A percentile compares a stretch with the other conserved stretches of the same genome.
These are phyloP conservation scores for Paramacrobiotus metropolitanus DNA, from an alignment of 1,140 invertebrate species.

Conservation along the genomic window DNA sequence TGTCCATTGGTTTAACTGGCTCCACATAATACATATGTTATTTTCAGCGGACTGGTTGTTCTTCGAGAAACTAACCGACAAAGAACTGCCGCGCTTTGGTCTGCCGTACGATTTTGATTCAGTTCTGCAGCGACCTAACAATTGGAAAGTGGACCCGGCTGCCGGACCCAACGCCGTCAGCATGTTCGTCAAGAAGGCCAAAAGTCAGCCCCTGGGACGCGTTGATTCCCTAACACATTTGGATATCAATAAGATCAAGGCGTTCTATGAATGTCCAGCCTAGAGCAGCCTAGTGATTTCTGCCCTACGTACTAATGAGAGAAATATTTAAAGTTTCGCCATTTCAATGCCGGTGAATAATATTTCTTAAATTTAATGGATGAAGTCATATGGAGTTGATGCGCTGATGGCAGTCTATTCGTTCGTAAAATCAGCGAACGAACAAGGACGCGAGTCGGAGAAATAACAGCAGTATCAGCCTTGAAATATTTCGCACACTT, in stretches of 20 bases:
- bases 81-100: not conserved
- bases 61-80: not conserved
- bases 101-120: constrained; percentile 3
- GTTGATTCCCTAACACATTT: not conserved
- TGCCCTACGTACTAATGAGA: too few species aligned
- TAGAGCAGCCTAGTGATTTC: too few species aligned
- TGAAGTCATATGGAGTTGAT: too few species aligned
- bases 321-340: too few species aligned
- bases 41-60: not conserved
- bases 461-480: too few species aligned
- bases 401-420: too few species aligned
- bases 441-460: too few species aligned
- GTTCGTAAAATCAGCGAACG: too few species aligned
- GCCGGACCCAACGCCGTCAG: not conserved
- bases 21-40: not conserved
- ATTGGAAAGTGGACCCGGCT: not conserved
- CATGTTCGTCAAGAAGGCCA: not conserved
- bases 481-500: too few species aligned
- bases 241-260: not conserved
- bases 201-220: not conserved
- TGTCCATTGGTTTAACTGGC: too few species aligned
- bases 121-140: not conserved
- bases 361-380: too few species aligned
- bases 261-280: not conserved
- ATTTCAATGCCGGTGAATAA: too few species aligned